These are phyloP conservation scores for Euproctis similis DNA, from an alignment of 2,888 invertebrate species.

Conservation along the genomic window DNA sequence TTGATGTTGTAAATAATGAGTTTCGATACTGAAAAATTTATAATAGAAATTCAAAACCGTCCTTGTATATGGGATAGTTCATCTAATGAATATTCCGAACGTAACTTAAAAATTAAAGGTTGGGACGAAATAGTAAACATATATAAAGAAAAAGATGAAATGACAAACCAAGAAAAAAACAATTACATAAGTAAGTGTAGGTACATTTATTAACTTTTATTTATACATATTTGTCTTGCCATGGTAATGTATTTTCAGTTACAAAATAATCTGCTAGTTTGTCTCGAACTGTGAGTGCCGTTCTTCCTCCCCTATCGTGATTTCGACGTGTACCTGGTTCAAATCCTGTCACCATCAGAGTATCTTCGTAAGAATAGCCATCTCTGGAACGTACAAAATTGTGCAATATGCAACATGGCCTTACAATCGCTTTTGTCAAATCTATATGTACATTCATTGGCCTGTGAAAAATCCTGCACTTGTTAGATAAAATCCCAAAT, in stretches of 20 bases:
- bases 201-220: constrained; percentile 2
- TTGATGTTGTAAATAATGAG: neutral
- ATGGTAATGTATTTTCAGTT: constrained; percentile 1
- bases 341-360: neutral
- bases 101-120: constrained; percentile 4
- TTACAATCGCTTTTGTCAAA: neutral
- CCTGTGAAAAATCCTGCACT: neutral
- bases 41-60: constrained; percentile 5
- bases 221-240: constrained; percentile 4
- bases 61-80: constrained; percentile 5
- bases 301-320: constrained; percentile 6
- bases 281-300: constrained; percentile 7
- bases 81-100: constrained; percentile 4
- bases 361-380: neutral
- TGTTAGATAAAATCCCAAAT: neutral
- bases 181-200: constrained; percentile 2
- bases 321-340: constrained; percentile 1
- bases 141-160: constrained; percentile 4
- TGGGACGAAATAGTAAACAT: constrained; percentile 6
- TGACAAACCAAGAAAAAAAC: constrained; percentile 3
- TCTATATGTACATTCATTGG: neutral
- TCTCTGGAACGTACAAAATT: neutral
- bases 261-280: constrained; percentile 7
- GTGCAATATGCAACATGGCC: neutral
- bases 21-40: constrained; percentile 6